These are phyloP conservation scores for Thymelicus lineola DNA, from an alignment of 2,888 invertebrate genomes.

Conservation along the genomic window DNA sequence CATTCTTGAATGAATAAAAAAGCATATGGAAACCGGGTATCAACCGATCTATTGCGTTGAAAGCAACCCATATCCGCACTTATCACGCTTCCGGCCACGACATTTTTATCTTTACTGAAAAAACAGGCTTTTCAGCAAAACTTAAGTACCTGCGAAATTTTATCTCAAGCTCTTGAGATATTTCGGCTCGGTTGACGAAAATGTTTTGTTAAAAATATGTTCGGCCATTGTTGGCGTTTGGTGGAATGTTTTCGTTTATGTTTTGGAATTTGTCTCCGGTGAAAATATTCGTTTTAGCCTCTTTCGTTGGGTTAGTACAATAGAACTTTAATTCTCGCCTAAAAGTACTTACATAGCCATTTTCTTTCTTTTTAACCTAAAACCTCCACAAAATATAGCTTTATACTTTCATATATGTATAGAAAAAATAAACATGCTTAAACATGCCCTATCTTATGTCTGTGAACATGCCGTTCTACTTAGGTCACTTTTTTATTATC, in stretches of 20 bases:
- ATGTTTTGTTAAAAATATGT: not conserved
- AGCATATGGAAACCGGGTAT: constrained; percentile 9
- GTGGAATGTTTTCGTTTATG: not conserved
- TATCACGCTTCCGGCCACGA: constrained; percentile 26
- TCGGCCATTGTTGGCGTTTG: not conserved
- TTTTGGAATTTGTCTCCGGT: not conserved
- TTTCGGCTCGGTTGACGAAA: constrained; percentile 10
- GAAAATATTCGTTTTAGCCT: not conserved
- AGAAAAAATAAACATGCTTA: too few species aligned
- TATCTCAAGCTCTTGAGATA: constrained; percentile 10
- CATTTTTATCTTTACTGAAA: constrained; percentile 20
- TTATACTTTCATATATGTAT: too few species aligned
- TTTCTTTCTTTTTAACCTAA: too few species aligned
- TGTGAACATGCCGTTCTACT: too few species aligned
- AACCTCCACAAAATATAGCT: too few species aligned
- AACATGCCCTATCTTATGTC: too few species aligned
- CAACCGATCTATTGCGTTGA: constrained; percentile 29
- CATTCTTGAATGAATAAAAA: constrained; percentile 4
- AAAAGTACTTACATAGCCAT: too few species aligned
- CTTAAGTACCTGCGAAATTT: constrained; percentile 26
- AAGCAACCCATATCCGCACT: constrained; percentile 40
- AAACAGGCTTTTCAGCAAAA: constrained; percentile 21
- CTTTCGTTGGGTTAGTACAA: not conserved
- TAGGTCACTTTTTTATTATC: too few species aligned
- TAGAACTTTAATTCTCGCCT: too few species aligned